These are phyloP conservation scores for Nasonia oneida DNA, from an alignment of 2,888 invertebrate species.

Conservation along the genomic window DNA sequence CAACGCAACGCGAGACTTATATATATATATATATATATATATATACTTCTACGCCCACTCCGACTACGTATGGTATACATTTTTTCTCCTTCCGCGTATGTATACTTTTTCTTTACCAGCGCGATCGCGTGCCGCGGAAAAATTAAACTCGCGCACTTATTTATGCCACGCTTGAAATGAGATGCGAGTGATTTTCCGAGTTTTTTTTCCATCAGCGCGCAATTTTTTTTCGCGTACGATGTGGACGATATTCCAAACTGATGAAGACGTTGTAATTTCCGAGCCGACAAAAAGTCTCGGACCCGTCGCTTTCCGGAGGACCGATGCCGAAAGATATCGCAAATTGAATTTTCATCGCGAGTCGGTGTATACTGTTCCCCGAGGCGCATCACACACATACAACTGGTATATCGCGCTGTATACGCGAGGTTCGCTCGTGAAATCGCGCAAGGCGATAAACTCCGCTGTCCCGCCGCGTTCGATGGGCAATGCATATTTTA, in stretches of 20 bases:
- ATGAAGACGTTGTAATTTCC: background rate
- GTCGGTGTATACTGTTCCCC: background rate
- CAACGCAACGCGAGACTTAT: background rate
- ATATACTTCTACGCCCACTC: background rate
- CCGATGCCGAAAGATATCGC: slow-evolving; percentile 30
- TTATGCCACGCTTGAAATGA: background rate
- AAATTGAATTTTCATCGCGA: slow-evolving; percentile 45
- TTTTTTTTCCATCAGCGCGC: background rate
- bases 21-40: too few species aligned
- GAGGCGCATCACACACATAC: background rate
- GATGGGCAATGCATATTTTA: slow-evolving; percentile 7
- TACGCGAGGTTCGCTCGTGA: background rate
- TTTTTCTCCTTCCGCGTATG: background rate
- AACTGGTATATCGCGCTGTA: background rate
- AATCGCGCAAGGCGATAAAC: background rate
- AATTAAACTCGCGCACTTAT: background rate
- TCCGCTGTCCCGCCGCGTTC: slow-evolving; percentile 1
- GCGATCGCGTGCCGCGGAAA: slow-evolving; percentile 5
- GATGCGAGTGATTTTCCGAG: background rate
- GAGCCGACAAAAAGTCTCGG: background rate
- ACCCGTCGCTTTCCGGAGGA: background rate
- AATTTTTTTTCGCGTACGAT: too few species aligned
- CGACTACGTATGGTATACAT: background rate
- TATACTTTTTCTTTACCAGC: background rate
- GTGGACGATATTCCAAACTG: background rate